Conservation (phyloP, 2,113 vertebrate genomes). For the Cisticola juncidis region DNA sequence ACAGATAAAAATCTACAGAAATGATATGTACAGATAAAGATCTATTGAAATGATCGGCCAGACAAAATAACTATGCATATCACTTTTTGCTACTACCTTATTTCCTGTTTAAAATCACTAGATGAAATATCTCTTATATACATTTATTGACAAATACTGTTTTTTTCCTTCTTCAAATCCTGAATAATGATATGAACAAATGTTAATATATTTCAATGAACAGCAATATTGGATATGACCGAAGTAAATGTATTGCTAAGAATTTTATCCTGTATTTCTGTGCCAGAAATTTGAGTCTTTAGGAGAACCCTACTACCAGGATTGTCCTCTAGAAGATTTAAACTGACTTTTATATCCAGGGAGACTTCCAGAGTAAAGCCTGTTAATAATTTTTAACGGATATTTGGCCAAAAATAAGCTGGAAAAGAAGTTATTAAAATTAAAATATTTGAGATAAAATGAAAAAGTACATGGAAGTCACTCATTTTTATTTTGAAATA, state of each 20-base stretch:
- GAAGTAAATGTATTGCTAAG: background rate
- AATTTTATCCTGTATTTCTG: background rate
- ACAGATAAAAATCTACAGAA: slow-evolving; percentile 74
- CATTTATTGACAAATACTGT: background rate
- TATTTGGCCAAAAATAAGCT: background rate
- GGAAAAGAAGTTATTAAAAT: background rate
- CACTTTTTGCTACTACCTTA: background rate
- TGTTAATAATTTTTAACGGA: background rate
- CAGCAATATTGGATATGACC: background rate
- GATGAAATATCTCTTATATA: background rate
- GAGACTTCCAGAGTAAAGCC: background rate
- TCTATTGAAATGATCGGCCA: slow-evolving; percentile 77
- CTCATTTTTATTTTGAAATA: background rate
- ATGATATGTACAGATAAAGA: slow-evolving; percentile 77
- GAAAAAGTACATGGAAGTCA: background rate
- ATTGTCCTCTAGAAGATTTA: background rate
- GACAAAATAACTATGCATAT: slow-evolving; percentile 73
- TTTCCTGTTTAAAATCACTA: background rate
- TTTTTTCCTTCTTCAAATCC: background rate
- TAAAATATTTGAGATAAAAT: background rate
- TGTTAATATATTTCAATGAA: background rate
- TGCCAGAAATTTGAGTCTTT: background rate
- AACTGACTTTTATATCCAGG: background rate
- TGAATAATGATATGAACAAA: background rate
- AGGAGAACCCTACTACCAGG: background rate